Conservation (phyloP, 2,797 vertebrate species). For the Coregonus suidteri region DNA sequence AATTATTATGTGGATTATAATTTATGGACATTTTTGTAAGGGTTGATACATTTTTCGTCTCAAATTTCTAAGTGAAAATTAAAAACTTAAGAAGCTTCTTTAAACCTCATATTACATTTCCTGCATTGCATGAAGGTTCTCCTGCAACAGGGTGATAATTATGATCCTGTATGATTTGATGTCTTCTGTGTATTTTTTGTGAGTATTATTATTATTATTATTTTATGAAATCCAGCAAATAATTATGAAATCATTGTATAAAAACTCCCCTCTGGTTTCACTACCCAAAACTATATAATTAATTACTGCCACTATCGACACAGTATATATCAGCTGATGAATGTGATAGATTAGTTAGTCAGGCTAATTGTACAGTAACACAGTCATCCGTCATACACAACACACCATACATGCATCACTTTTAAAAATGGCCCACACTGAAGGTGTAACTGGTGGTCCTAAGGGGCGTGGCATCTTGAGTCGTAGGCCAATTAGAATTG, state of each 20-base stretch:
- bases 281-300: conserved; percentile 61
- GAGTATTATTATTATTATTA: too few species aligned
- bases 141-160: too few species aligned
- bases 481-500: not conserved
- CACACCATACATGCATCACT: conserved; percentile 73
- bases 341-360: conserved; percentile 69
- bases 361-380: conserved; percentile 75
- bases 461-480: not conserved
- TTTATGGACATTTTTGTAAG: too few species aligned
- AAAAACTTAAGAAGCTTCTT: too few species aligned
- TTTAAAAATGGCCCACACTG: conserved; percentile 64
- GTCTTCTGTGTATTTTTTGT: too few species aligned
- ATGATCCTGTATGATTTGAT: too few species aligned
- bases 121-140: too few species aligned
- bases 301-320: conserved; percentile 64
- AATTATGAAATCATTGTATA: conserved; percentile 7
- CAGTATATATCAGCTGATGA: conserved; percentile 72
- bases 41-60: too few species aligned
- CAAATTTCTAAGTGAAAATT: too few species aligned
- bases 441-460: conserved; percentile 34
- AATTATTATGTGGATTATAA: too few species aligned
- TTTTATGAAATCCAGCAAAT: too few species aligned
- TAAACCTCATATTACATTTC: too few species aligned
- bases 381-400: conserved; percentile 76
- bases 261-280: conserved; percentile 64